phyloP scores from a whole-genome alignment of 2,113 vertebrate species.

The Gulo gulo region DNA sequence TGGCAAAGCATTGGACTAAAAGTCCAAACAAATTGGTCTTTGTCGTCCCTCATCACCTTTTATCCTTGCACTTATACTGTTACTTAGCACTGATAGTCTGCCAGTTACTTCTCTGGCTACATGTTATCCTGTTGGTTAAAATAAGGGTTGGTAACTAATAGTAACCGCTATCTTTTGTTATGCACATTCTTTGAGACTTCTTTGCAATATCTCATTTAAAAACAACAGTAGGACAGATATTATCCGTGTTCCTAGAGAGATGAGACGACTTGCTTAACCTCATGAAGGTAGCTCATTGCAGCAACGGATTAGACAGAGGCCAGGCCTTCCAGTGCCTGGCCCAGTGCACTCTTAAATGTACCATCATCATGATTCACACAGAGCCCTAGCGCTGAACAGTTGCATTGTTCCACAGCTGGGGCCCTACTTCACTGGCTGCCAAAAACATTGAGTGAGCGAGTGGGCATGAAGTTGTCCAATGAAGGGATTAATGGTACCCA shows the following conservation, averaged over 20 bases:
- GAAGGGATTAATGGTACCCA: conserved; percentile 16
- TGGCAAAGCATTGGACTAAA: neutral
- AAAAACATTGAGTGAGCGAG: neutral
- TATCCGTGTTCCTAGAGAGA: neutral
- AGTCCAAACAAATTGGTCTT: neutral
- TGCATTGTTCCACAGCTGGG: neutral
- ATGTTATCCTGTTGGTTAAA: neutral
- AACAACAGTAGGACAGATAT: neutral
- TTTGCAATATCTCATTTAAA: neutral
- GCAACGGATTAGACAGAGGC: neutral
- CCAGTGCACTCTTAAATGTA: neutral
- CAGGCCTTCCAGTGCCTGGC: neutral
- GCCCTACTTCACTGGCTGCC: neutral
- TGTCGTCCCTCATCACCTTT: neutral
- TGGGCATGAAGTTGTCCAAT: neutral
- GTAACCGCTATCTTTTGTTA: neutral
- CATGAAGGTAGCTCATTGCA: neutral
- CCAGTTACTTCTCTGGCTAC: neutral
- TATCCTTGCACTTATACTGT: neutral
- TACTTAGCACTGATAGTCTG: neutral
- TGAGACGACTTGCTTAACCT: neutral
- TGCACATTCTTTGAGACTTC: neutral
- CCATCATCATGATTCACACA: neutral
- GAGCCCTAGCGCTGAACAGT: neutral
- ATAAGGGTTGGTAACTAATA: neutral